These are phyloP conservation scores for Tiliacea aurago DNA, from an alignment of 2,888 invertebrate genomes.

Conservation along the genomic window DNA sequence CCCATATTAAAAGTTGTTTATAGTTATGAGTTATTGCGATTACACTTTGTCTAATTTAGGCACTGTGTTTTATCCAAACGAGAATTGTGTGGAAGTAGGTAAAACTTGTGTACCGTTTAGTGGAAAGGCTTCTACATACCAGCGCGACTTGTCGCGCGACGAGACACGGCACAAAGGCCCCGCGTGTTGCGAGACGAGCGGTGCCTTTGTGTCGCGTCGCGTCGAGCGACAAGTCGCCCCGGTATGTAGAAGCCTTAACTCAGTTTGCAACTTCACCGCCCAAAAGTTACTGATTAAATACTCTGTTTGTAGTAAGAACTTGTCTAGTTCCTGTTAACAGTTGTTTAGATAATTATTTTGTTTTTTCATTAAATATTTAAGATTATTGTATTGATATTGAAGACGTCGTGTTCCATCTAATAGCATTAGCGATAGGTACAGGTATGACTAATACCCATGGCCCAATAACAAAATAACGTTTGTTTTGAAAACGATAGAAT, in stretches of 20 bases:
- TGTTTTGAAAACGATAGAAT: conserved; percentile 66
- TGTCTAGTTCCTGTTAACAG: neutral
- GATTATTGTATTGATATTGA: neutral
- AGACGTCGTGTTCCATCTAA: neutral
- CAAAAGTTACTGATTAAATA: conserved; percentile 41
- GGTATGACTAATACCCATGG: conserved; percentile 25
- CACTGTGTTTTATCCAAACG: neutral
- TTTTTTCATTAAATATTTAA: neutral
- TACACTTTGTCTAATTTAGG: too few species aligned
- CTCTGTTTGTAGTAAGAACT: conserved; percentile 22
- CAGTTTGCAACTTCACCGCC: conserved; percentile 19
- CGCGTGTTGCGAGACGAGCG: too few species aligned
- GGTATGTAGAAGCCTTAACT: too few species aligned
- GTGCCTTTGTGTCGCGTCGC: too few species aligned
- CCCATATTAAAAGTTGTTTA: too few species aligned
- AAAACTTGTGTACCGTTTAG: conserved; percentile 26
- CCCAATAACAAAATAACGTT: conserved; percentile 47
- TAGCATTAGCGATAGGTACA: conserved; percentile 37
- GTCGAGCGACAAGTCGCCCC: too few species aligned
- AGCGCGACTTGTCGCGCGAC: too few species aligned
- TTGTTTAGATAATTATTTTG: neutral
- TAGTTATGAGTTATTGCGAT: too few species aligned
- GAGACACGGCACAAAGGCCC: too few species aligned
- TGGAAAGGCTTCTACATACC: too few species aligned
- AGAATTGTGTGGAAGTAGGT: conserved; percentile 16